phyloP scores from a whole-genome alignment of 2,888 invertebrate species.

The Amaurobius ferox region DNA sequence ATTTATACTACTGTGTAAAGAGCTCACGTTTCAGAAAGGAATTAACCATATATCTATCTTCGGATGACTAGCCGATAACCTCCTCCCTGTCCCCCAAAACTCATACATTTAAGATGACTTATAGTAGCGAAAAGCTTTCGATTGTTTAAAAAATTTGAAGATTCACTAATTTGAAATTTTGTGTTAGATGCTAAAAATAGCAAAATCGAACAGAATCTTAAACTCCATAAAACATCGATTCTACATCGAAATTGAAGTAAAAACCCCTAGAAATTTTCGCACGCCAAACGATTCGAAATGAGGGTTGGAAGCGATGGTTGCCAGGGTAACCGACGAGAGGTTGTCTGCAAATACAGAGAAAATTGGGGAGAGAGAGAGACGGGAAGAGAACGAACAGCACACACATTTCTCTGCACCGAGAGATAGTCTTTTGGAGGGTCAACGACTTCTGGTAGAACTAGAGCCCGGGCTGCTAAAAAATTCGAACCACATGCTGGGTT shows the following conservation, averaged over 20 bases:
- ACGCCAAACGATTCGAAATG: background rate
- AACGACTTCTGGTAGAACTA: background rate
- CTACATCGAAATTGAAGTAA: background rate
- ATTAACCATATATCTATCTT: too few relatives aligned
- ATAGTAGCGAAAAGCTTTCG: too few relatives aligned
- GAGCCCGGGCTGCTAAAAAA: background rate
- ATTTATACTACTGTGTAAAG: too few relatives aligned
- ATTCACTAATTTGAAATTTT: too few relatives aligned
- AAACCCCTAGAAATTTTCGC: background rate
- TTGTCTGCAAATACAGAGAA: background rate
- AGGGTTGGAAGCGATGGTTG: background rate
- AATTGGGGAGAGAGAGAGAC: background rate
- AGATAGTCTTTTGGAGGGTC: background rate
- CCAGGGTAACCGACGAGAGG: background rate
- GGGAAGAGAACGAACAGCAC: background rate
- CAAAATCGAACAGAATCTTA: too few relatives aligned
- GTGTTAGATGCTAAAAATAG: too few relatives aligned
- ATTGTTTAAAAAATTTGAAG: too few relatives aligned
- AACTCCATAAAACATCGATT: too few relatives aligned
- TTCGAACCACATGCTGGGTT: background rate
- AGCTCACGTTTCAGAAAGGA: too few relatives aligned
- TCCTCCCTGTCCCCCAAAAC: too few relatives aligned
- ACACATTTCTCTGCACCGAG: background rate
- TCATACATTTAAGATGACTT: too few relatives aligned
- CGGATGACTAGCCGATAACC: too few relatives aligned